Percentiles rank a stretch among this genome's conserved stretches.
Conservation (phyloP, 1,140 invertebrate genomes). For the Hyles vespertilio region DNA sequence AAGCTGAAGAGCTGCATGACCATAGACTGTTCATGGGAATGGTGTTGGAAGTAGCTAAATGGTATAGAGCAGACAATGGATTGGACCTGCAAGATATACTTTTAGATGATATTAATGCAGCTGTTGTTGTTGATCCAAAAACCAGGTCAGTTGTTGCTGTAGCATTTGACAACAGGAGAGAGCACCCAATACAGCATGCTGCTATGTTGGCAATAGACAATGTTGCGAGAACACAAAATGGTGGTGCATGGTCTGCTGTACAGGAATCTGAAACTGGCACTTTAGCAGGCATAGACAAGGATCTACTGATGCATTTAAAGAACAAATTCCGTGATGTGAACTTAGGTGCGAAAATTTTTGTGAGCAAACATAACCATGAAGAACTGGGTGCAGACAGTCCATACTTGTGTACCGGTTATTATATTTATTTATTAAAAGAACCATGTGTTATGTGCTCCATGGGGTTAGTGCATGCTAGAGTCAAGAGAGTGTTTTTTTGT, state of each 20-base stretch:
- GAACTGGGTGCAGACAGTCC: constrained; percentile 67
- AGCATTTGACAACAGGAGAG: constrained; percentile 77
- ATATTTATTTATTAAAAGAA: constrained; percentile 89
- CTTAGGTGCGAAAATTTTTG: constrained; percentile 44
- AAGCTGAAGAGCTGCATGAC: constrained; percentile 70
- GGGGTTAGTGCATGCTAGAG: constrained; percentile 93
- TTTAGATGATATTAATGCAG: constrained; percentile 59
- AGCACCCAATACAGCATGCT: constrained; percentile 89
- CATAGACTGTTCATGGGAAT: constrained; percentile 81
- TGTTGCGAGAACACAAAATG: constrained; percentile 88
- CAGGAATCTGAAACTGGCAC: constrained; percentile 10
- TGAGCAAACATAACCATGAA: constrained; percentile 25
- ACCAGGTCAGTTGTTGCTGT: constrained; percentile 79
- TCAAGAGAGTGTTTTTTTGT: constrained; percentile 88
- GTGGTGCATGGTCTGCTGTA: constrained; percentile 80
- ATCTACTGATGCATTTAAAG: constrained; percentile 41
- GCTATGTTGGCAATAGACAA: constrained; percentile 91
- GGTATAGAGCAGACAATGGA: constrained; percentile 25
- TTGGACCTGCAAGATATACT: constrained; percentile 26
- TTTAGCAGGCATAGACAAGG: constrained; percentile 28
- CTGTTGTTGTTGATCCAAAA: constrained; percentile 83
- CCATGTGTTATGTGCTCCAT: constrained; percentile 97
- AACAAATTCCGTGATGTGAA: constrained; percentile 37
- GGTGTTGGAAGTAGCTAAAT: constrained; percentile 76
- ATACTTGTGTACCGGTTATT: constrained; percentile 94